Percentiles rank a stretch among this genome's conserved stretches.
Evolutionary conservation across 2,888 invertebrate genomes (phyloP).

Genomic region (Mythimna lalbum): DNA sequence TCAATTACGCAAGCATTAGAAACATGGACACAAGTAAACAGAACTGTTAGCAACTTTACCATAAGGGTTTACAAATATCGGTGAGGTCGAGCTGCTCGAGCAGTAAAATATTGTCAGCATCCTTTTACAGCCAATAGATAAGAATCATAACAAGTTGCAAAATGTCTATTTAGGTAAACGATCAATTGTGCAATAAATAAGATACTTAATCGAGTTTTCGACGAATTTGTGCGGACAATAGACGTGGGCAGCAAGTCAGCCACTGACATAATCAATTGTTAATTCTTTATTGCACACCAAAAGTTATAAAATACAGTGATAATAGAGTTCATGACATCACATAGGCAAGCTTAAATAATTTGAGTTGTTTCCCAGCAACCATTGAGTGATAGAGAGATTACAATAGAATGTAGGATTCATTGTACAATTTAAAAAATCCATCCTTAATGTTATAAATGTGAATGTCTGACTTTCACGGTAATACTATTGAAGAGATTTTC

Average conservation of each 20-base stretch:
- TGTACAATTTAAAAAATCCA: too few species aligned
- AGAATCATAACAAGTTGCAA: conserved; percentile 71
- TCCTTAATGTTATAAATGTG: too few species aligned
- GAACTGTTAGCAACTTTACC: conserved; percentile 74
- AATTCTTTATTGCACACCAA: too few species aligned
- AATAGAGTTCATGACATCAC: too few species aligned
- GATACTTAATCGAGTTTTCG: conserved; percentile 67
- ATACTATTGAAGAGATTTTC: too few species aligned
- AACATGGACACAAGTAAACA: conserved; percentile 73
- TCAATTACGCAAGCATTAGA: conserved; percentile 72
- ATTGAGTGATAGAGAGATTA: too few species aligned
- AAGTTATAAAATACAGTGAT: too few species aligned
- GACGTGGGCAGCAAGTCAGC: conserved; percentile 68
- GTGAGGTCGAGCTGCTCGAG: conserved; percentile 52
- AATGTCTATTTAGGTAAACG: conserved; percentile 64
- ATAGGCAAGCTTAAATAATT: too few species aligned
- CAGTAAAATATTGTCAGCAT: conserved; percentile 60
- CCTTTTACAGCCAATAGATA: conserved; percentile 61
- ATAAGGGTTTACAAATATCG: conserved; percentile 71
- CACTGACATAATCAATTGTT: conserved; percentile 72
- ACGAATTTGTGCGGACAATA: conserved; percentile 72
- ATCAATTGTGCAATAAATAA: conserved; percentile 72
- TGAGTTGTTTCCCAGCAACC: too few species aligned
- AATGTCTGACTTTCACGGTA: too few species aligned
- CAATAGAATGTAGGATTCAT: too few species aligned